These are phyloP conservation scores for Bufotes viridis DNA, from an alignment of 2,797 vertebrate species.

Conservation along the genomic window DNA sequence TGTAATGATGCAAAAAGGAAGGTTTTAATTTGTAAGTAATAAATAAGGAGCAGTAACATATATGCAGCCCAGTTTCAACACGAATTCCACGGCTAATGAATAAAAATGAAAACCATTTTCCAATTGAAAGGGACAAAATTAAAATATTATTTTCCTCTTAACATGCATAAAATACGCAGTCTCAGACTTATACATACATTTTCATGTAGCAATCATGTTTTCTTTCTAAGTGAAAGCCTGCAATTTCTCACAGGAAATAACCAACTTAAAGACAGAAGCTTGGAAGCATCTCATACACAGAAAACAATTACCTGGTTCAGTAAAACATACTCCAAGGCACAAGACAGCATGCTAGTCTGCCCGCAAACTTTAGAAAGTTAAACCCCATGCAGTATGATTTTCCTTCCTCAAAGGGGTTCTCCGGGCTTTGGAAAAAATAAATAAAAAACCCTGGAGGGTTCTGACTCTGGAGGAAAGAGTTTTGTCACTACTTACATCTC, in stretches of 20 bases:
- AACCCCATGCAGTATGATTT: too few species aligned
- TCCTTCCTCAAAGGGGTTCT: too few species aligned
- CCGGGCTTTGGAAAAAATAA: too few species aligned
- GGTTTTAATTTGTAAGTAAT: constrained; percentile 46
- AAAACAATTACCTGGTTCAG: constrained; percentile 57
- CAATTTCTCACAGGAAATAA: constrained; percentile 55
- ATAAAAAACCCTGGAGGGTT: too few species aligned
- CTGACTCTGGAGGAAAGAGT: too few species aligned
- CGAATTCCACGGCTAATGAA: constrained; percentile 55
- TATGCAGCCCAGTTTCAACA: constrained; percentile 41
- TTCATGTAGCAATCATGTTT: constrained; percentile 57
- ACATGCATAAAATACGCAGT: constrained; percentile 34
- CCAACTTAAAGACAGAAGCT: constrained; percentile 55
- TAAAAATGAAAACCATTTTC: constrained; percentile 56
- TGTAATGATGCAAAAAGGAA: constrained; percentile 49
- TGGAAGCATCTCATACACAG: constrained; percentile 48
- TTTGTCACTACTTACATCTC: too few species aligned
- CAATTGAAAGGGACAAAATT: constrained; percentile 58
- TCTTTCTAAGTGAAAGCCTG: constrained; percentile 49
- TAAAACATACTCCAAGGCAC: constrained; percentile 36
- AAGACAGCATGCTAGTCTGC: constrained; percentile 21
- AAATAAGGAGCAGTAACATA: constrained; percentile 45
- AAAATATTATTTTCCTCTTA: constrained; percentile 46
- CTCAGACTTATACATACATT: constrained; percentile 49
- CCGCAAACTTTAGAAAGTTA: too few species aligned